These are phyloP conservation scores for Scaeva pyrastri DNA, from an alignment of 2,888 invertebrate genomes.

Conservation along the genomic window DNA sequence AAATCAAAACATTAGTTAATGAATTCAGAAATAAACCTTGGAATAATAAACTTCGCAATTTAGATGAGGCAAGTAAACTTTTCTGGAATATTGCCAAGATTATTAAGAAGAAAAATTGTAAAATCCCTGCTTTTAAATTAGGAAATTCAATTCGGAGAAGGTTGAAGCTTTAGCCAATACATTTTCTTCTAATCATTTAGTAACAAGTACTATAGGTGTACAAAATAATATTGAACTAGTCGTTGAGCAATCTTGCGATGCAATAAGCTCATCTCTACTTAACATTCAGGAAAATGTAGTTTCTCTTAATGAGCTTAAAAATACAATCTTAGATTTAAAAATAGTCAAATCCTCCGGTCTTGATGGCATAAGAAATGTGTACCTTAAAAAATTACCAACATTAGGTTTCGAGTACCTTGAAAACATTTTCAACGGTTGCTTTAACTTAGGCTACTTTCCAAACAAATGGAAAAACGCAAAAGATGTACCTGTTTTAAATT, in stretches of 20 bases:
- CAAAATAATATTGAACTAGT: not conserved
- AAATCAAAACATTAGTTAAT: too few species aligned
- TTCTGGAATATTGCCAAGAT: too few species aligned
- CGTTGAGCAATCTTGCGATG: not conserved
- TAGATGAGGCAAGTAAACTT: too few species aligned
- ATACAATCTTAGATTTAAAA: not conserved
- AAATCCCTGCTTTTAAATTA: not conserved
- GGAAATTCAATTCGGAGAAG: not conserved
- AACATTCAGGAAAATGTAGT: not conserved
- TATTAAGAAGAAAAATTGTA: too few species aligned
- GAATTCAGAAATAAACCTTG: too few species aligned
- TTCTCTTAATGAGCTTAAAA: not conserved
- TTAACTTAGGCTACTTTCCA: too few species aligned
- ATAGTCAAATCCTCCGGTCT: not conserved
- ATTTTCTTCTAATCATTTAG: not conserved
- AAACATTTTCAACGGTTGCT: too few species aligned
- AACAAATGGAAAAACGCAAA: too few species aligned
- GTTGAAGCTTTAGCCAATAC: not conserved
- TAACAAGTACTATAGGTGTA: not conserved
- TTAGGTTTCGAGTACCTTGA: too few species aligned
- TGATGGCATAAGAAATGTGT: not conserved
- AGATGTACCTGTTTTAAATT: too few species aligned
- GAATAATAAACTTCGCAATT: too few species aligned
- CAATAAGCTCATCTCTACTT: not conserved
- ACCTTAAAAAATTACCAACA: not conserved